phyloP scores from a whole-genome alignment of 1,140 invertebrate species.

The Drosophila pallidifrons region DNA sequence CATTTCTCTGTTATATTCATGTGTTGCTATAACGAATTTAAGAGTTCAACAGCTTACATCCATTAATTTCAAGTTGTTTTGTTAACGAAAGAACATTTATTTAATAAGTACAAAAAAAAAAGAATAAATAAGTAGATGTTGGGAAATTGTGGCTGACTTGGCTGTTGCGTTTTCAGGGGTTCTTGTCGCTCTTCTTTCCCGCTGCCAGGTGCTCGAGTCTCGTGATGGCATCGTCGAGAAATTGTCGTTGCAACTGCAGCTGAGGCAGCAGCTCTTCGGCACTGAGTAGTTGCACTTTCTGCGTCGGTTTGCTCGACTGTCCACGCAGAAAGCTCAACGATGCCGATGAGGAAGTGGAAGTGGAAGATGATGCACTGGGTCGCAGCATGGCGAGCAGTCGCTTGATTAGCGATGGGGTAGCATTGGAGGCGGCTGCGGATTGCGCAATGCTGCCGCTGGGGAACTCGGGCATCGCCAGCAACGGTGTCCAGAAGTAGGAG shows the following conservation, averaged over 20 bases:
- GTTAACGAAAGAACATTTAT: too few species aligned
- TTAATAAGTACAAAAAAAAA: neutral
- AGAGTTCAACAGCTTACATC: too few species aligned
- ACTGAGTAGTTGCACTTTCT: slow-evolving; percentile 32
- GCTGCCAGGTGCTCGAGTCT: slow-evolving; percentile 54
- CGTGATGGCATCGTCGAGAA: slow-evolving; percentile 64
- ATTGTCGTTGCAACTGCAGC: slow-evolving; percentile 60
- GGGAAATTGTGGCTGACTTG: too few species aligned
- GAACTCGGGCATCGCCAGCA: slow-evolving; percentile 63
- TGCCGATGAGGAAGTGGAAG: neutral
- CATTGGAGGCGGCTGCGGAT: slow-evolving; percentile 14
- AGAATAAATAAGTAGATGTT: neutral
- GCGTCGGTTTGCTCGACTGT: neutral
- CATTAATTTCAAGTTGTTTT: too few species aligned
- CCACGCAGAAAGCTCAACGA: slow-evolving; percentile 23
- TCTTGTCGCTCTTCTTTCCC: slow-evolving; percentile 29
- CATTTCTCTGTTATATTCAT: too few species aligned
- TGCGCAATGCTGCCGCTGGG: slow-evolving; percentile 54
- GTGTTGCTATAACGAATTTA: too few species aligned
- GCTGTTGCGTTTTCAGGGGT: neutral
- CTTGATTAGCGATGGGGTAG: slow-evolving; percentile 57
- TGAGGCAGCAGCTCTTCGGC: slow-evolving; percentile 59
- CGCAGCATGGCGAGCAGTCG: slow-evolving; percentile 62
- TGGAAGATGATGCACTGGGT: slow-evolving; percentile 21
- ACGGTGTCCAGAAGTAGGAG: slow-evolving; percentile 54